Evolutionary conservation across 1,140 invertebrate species (phyloP).

Genomic region (Alviniconcha marisindica): DNA sequence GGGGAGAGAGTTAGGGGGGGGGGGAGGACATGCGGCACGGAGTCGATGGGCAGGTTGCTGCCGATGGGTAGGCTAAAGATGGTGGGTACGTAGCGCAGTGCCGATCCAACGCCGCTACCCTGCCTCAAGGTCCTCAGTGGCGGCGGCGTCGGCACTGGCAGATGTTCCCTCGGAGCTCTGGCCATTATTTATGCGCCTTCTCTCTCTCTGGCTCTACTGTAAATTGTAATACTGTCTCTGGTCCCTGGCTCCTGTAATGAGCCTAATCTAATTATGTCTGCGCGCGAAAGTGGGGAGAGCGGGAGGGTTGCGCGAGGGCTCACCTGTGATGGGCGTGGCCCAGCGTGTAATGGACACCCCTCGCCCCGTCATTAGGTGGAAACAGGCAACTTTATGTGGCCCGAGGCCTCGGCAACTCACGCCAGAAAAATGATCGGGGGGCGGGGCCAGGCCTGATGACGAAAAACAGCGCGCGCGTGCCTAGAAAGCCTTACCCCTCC

Average conservation of each 20-base stretch:
- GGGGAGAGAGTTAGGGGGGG: no score
- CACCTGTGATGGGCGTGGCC: constrained; percentile 38
- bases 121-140: no score
- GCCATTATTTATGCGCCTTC: constrained; percentile 41
- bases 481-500: constrained; percentile 31
- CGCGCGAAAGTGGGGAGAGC: constrained; percentile 26
- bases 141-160: no score
- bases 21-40: no score
- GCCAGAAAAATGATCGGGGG: constrained; percentile 39
- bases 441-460: constrained; percentile 37
- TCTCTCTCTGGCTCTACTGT: constrained; percentile 32
- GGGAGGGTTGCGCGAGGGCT: constrained; percentile 35
- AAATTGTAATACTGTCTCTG: constrained; percentile 40
- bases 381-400: constrained; percentile 41
- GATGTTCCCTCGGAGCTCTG: constrained; percentile 27
- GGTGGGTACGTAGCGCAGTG: no score
- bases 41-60: no score
- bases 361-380: constrained; percentile 34
- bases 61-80: no score
- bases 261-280: constrained; percentile 38
- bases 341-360: constrained; percentile 38
- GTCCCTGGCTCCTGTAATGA: constrained; percentile 33
- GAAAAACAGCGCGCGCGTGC: constrained; percentile 44
- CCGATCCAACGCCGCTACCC: no score
- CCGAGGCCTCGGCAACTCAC: constrained; percentile 29